These are phyloP conservation scores for Clarias batrachus DNA, from an alignment of 2,113 vertebrate genomes.

Conservation along the genomic window DNA sequence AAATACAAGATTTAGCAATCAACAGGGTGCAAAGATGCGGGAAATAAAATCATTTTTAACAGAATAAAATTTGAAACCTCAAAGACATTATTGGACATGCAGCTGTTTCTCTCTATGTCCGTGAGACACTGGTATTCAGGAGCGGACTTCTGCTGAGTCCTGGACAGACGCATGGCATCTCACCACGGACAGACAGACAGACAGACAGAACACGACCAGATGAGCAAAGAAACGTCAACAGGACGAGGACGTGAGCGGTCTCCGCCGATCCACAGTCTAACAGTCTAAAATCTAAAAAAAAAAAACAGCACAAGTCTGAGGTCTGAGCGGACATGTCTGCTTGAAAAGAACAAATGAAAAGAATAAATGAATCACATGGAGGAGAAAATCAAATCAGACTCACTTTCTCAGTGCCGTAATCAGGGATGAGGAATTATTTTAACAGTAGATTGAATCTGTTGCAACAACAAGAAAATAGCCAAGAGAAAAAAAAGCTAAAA, in stretches of 20 bases:
- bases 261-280: background rate
- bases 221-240: background rate
- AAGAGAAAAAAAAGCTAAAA: background rate
- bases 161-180: background rate
- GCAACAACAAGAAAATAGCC: background rate
- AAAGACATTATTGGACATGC: constrained; percentile 36
- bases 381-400: background rate
- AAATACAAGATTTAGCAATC: background rate
- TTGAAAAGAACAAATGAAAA: background rate
- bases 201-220: background rate
- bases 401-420: background rate
- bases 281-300: no score
- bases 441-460: background rate
- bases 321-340: background rate
- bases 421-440: background rate
- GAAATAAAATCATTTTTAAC: background rate
- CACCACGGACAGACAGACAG: background rate
- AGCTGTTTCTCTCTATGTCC: constrained; percentile 32
- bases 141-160: constrained; percentile 7
- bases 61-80: constrained; percentile 41
- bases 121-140: constrained; percentile 33
- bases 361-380: no score
- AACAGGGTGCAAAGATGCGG: background rate
- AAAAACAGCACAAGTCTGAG: background rate
- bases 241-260: no score